A percentile compares a stretch with the other conserved stretches of the same genome.
Conservation (phyloP, 2,888 invertebrate species). For the Mechanitis mazaeus region DNA sequence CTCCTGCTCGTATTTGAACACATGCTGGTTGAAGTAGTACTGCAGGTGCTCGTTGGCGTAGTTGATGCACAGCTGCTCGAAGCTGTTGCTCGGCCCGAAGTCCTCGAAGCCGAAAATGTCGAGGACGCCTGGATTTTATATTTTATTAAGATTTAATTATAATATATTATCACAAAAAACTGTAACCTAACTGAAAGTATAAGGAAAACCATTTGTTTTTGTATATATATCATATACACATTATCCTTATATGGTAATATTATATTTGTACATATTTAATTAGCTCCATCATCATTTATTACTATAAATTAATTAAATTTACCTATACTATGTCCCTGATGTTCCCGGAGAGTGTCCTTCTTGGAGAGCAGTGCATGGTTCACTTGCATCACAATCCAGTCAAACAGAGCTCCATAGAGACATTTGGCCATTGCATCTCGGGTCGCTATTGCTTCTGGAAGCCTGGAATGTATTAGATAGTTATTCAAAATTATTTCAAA, state of each 20-base stretch:
- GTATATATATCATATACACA: too few relatives aligned
- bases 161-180: too few relatives aligned
- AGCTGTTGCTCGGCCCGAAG: slow-evolving; percentile 92
- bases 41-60: slow-evolving; percentile 98
- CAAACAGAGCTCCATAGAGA: slow-evolving; percentile 95
- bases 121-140: slow-evolving; percentile 81
- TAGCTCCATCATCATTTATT: too few relatives aligned
- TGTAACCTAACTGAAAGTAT: too few relatives aligned
- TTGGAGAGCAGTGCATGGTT: slow-evolving; percentile 95
- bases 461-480: slow-evolving; percentile 41
- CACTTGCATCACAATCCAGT: slow-evolving; percentile 98
- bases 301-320: slow-evolving; percentile 12
- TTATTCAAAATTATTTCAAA: slow-evolving; percentile 1
- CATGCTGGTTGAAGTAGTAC: slow-evolving; percentile 98
- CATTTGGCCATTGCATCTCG: slow-evolving; percentile 98
- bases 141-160: too few relatives aligned
- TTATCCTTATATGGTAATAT: too few relatives aligned
- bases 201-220: too few relatives aligned
- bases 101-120: slow-evolving; percentile 99
- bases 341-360: slow-evolving; percentile 89
- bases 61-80: slow-evolving; percentile 98
- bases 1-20: slow-evolving; percentile 98
- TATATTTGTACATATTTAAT: too few relatives aligned
- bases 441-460: slow-evolving; percentile 91
- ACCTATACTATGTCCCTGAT: slow-evolving; percentile 94